Evolutionary conservation across 2,113 vertebrate species (phyloP).

Genomic region (Leuciscus idus): DNA sequence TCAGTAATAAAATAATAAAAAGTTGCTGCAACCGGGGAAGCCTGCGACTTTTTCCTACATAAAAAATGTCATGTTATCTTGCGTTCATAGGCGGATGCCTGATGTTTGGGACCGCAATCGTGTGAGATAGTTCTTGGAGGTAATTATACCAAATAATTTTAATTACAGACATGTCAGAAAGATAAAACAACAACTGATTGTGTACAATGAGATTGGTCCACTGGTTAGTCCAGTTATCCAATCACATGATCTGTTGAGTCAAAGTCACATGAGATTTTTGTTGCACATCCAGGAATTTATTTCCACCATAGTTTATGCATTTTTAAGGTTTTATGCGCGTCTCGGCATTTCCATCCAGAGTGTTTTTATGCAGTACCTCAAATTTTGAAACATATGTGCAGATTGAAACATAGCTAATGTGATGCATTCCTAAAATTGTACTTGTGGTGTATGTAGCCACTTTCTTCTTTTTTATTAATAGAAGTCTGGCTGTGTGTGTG

Average conservation of each 20-base stretch:
- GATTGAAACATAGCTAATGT: background rate
- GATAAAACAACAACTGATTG: background rate
- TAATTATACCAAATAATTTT: background rate
- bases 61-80: background rate
- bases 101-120: background rate
- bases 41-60: background rate
- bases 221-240: background rate
- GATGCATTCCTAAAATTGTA: constrained; percentile 32
- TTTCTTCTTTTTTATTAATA: constrained; percentile 7
- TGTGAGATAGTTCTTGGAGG: background rate
- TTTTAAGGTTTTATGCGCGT: background rate
- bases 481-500: background rate
- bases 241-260: background rate
- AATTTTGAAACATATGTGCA: background rate
- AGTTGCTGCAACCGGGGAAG: background rate
- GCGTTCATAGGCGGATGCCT: background rate
- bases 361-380: background rate
- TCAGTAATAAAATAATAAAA: background rate
- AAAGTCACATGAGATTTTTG: background rate
- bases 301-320: background rate
- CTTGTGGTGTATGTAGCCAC: background rate
- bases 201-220: background rate
- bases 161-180: background rate
- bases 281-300: background rate
- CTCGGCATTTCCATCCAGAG: background rate